Conservation (phyloP, 2,797 vertebrate species). For the Sebastes hubbsi region DNA sequence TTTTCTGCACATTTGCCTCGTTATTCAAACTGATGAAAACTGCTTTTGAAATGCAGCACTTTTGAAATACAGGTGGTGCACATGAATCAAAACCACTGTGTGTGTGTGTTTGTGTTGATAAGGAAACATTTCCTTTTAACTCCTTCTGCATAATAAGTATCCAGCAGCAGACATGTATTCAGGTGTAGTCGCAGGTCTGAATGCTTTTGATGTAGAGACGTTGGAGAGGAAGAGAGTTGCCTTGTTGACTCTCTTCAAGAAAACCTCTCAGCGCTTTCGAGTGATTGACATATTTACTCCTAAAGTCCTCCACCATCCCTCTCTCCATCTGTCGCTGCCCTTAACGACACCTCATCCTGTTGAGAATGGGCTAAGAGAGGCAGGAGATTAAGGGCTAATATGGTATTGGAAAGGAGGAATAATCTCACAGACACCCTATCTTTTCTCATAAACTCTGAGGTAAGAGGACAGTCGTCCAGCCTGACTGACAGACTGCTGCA, state of each 20-base stretch:
- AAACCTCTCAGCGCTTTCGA: slow-evolving; percentile 23
- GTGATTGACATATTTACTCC: slow-evolving; percentile 66
- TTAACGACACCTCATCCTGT: slow-evolving; percentile 57
- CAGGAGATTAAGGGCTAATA: slow-evolving; percentile 68
- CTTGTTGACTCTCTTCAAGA: slow-evolving; percentile 39
- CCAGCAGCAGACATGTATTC: background rate
- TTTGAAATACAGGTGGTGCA: slow-evolving; percentile 21
- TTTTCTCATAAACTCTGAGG: slow-evolving; percentile 51
- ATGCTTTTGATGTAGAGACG: background rate
- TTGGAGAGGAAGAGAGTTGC: background rate
- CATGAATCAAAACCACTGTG: slow-evolving; percentile 5
- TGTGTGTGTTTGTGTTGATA: slow-evolving; percentile 15
- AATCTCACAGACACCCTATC: slow-evolving; percentile 58
- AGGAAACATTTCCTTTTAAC: slow-evolving; percentile 25
- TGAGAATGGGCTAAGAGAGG: slow-evolving; percentile 51
- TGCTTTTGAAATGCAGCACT: slow-evolving; percentile 31
- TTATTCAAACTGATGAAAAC: slow-evolving; percentile 39
- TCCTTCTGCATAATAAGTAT: background rate
- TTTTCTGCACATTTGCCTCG: slow-evolving; percentile 15
- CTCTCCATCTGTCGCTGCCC: slow-evolving; percentile 40
- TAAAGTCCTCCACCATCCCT: slow-evolving; percentile 48
- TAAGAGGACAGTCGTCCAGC: slow-evolving; percentile 35
- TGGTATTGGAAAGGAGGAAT: slow-evolving; percentile 57
- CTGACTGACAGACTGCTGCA: slow-evolving; percentile 29
- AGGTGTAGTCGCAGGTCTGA: background rate